Percentiles rank a stretch among this genome's conserved stretches.
Conservation (phyloP, 2,888 invertebrate genomes). For the Carpatolechia fugitivella region DNA sequence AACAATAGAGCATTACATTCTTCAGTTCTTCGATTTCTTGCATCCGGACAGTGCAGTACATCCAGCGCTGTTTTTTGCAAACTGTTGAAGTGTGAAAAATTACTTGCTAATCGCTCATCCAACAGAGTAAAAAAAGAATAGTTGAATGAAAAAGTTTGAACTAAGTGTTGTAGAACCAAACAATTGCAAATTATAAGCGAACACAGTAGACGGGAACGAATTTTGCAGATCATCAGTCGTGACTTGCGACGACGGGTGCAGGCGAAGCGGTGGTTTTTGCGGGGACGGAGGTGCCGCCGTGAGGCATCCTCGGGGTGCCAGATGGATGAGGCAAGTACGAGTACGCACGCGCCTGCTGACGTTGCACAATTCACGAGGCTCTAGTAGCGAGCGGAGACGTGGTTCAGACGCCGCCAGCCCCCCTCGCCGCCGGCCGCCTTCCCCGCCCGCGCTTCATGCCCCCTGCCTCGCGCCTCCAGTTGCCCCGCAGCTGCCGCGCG, state of each 20-base stretch:
- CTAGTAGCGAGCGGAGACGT: conserved; percentile 47
- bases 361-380: conserved; percentile 67
- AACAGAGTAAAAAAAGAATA: conserved; percentile 26
- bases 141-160: conserved; percentile 29
- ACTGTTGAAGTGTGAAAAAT: conserved; percentile 30
- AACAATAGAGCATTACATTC: conserved; percentile 25
- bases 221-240: conserved; percentile 29
- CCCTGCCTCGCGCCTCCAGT: conserved; percentile 49
- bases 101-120: conserved; percentile 27
- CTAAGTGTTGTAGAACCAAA: not conserved
- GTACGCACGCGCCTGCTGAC: conserved; percentile 68
- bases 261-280: conserved; percentile 41
- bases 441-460: conserved; percentile 28
- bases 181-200: conserved; percentile 3
- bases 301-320: conserved; percentile 30
- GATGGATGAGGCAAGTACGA: conserved; percentile 41
- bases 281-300: conserved; percentile 12
- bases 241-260: conserved; percentile 27
- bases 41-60: conserved; percentile 19
- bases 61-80: conserved; percentile 29
- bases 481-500: conserved; percentile 76
- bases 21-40: conserved; percentile 20
- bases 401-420: conserved; percentile 56
- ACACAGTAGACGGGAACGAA: conserved; percentile 12
- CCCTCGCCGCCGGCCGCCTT: conserved; percentile 27